phyloP scores from a whole-genome alignment of 2,888 invertebrate genomes.

The Therioaphis trifolii region DNA sequence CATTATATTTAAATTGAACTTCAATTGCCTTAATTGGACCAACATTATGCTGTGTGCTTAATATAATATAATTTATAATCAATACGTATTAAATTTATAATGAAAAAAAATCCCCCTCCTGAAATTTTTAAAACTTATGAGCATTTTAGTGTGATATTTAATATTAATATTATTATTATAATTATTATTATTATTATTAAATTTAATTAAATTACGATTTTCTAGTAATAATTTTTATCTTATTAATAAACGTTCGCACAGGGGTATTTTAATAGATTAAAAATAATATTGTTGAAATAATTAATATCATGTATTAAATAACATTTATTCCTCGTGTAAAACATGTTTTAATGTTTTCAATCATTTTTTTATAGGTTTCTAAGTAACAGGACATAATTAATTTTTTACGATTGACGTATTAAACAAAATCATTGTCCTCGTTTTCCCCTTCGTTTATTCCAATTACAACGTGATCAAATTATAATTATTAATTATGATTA shows the following conservation, averaged over 20 bases:
- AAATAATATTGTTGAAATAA: neutral
- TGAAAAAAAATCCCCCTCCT: neutral
- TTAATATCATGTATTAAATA: constrained; percentile 9
- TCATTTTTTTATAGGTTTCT: constrained; percentile 10
- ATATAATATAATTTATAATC: neutral
- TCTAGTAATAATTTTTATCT: constrained; percentile 42
- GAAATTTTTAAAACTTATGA: constrained; percentile 5
- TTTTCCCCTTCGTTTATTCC: neutral
- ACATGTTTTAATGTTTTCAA: constrained; percentile 36
- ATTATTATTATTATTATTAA: neutral
- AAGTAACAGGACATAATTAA: neutral
- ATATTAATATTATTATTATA: neutral
- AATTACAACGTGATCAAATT: constrained; percentile 28
- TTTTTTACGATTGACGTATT: constrained; percentile 5
- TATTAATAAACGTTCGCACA: constrained; percentile 20
- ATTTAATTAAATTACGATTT: constrained; percentile 30
- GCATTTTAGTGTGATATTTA: constrained; percentile 43
- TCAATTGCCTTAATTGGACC: constrained; percentile 60
- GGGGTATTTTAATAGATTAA: constrained; percentile 27
- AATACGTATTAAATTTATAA: constrained; percentile 22
- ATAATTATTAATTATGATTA: neutral
- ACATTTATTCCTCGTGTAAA: constrained; percentile 36
- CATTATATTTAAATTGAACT: constrained; percentile 28
- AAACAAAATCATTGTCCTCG: neutral
- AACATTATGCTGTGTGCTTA: constrained; percentile 33